phyloP scores from a whole-genome alignment of 2,888 invertebrate genomes.

The Automeris io region DNA sequence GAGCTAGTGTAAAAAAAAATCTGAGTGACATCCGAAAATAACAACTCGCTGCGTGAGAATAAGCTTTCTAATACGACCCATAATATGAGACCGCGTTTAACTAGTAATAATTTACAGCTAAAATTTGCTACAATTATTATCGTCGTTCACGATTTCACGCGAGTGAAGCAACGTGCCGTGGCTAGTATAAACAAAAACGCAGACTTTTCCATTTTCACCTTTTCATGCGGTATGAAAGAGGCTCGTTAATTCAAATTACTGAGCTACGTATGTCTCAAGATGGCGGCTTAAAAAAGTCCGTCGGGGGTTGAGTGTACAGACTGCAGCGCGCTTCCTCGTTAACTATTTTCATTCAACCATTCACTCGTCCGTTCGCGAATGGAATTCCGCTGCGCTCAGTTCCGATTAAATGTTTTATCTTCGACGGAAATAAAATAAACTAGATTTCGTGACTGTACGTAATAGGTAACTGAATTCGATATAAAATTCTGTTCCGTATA shows the following conservation, averaged over 20 bases:
- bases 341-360: conserved; percentile 39
- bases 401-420: background rate
- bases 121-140: background rate
- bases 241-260: conserved; percentile 2
- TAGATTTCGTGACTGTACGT: too few species aligned
- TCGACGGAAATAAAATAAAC: too few species aligned
- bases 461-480: too few species aligned
- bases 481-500: too few species aligned
- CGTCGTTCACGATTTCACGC: background rate
- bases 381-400: background rate
- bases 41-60: too few species aligned
- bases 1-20: too few species aligned
- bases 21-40: too few species aligned
- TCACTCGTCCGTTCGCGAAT: conserved; percentile 23
- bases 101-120: background rate
- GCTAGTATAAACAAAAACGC: background rate
- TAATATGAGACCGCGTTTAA: background rate
- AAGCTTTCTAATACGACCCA: background rate
- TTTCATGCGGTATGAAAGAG: background rate
- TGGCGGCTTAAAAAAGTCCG: background rate
- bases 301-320: too few species aligned
- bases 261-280: background rate
- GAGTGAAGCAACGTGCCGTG: background rate
- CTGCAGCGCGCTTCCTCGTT: conserved; percentile 26
- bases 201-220: background rate